Conservation (phyloP, 2,797 vertebrate species). For the Pseudocheirus occidentalis region DNA sequence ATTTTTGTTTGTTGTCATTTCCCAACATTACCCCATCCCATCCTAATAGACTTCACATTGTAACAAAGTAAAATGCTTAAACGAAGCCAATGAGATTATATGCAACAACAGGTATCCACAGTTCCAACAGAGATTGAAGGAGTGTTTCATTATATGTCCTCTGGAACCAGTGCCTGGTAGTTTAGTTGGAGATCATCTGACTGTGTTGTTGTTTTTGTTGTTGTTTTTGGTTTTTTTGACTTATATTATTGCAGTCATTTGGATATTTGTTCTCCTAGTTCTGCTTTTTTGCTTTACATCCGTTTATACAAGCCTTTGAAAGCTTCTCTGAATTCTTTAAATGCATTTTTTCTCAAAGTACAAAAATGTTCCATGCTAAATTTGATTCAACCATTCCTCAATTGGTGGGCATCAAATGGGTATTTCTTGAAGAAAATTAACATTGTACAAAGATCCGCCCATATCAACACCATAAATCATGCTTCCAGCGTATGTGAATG, state of each 20-base stretch:
- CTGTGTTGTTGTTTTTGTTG: not conserved
- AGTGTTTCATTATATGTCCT: not conserved
- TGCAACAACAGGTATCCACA: not conserved
- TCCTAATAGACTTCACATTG: not conserved
- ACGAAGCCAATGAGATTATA: not conserved
- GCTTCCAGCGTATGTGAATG: not conserved
- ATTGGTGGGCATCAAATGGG: not conserved
- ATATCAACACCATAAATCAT: not conserved
- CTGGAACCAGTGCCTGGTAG: not conserved
- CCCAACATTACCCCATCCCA: not conserved
- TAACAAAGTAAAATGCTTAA: not conserved
- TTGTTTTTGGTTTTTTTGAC: not conserved
- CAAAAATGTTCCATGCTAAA: not conserved
- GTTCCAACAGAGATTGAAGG: not conserved
- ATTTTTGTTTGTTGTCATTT: not conserved
- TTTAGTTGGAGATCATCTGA: not conserved
- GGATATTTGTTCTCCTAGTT: not conserved
- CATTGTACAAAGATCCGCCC: not conserved
- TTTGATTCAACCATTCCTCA: not conserved
- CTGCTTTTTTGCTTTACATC: not conserved
- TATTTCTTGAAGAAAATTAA: slow-evolving; percentile 22
- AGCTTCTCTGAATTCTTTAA: not conserved
- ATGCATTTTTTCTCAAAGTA: not conserved
- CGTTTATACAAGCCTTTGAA: not conserved
- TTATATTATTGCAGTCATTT: not conserved